phyloP scores from a whole-genome alignment of 2,888 invertebrate genomes.

The Onchidella celtica region DNA sequence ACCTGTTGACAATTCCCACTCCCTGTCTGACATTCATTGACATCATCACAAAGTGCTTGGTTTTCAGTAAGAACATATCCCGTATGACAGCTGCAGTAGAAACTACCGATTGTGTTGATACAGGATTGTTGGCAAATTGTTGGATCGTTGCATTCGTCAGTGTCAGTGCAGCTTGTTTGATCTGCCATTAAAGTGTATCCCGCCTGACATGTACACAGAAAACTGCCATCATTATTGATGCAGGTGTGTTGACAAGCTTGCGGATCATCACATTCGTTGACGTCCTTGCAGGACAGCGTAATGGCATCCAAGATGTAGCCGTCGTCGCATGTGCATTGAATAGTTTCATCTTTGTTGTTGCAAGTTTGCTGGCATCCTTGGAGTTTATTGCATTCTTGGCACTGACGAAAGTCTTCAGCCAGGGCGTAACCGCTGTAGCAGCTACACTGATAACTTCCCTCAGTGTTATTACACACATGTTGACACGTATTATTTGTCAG shows the following conservation, averaged over 20 bases:
- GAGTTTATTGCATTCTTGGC: neutral
- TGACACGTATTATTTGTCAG: neutral
- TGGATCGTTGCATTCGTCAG: neutral
- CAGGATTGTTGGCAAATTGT: neutral
- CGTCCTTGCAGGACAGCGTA: neutral
- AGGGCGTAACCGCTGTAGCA: neutral
- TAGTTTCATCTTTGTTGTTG: neutral
- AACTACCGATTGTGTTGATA: neutral
- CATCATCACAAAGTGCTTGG: neutral
- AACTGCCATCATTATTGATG: neutral
- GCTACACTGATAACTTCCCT: neutral
- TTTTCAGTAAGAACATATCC: neutral
- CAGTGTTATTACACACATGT: neutral
- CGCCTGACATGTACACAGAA: neutral
- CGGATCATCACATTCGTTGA: neutral
- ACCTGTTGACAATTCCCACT: neutral
- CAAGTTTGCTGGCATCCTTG: constrained; percentile 1
- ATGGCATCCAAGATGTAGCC: neutral
- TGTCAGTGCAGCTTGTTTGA: neutral
- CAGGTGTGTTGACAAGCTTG: neutral
- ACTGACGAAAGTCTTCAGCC: neutral
- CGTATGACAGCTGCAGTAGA: neutral
- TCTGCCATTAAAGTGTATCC: neutral
- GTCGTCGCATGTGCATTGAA: neutral
- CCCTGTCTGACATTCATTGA: neutral